These are phyloP conservation scores for Chloropsis cyanopogon DNA, from an alignment of 2,113 vertebrate species.

Conservation along the genomic window DNA sequence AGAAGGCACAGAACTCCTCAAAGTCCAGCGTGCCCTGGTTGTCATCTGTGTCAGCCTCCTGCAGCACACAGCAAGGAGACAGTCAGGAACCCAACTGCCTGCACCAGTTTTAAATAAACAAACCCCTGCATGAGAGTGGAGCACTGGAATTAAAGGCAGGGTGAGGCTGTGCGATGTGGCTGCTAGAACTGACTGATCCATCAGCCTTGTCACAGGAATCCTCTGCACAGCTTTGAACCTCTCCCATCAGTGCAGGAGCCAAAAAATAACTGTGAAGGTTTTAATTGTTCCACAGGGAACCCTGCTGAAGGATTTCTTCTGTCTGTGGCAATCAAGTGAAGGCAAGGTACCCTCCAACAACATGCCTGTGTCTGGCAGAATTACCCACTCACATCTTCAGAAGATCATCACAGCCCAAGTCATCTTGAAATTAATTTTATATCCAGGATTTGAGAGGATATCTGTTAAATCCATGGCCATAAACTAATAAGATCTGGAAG, in stretches of 20 bases:
- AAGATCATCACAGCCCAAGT: neutral
- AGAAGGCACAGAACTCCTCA: constrained; percentile 97
- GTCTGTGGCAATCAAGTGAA: neutral
- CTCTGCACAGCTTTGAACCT: neutral
- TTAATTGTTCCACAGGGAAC: neutral
- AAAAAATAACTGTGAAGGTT: neutral
- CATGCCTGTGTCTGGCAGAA: neutral
- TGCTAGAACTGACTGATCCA: neutral
- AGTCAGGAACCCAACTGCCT: neutral
- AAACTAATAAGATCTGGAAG: neutral
- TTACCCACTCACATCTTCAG: neutral
- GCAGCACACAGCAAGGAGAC: neutral
- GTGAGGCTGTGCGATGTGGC: neutral
- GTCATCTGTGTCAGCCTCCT: constrained; percentile 97
- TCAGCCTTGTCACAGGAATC: neutral
- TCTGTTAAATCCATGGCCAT: neutral
- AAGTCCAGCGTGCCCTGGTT: constrained; percentile 91
- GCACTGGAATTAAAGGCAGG: neutral
- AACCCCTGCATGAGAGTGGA: neutral
- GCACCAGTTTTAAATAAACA: neutral
- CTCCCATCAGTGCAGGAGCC: neutral
- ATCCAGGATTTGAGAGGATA: neutral
- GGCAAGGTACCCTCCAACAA: neutral
- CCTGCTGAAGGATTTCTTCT: neutral
- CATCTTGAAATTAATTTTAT: neutral